phyloP scores from a whole-genome alignment of 2,888 invertebrate genomes.

The Anarsia innoxiella region DNA sequence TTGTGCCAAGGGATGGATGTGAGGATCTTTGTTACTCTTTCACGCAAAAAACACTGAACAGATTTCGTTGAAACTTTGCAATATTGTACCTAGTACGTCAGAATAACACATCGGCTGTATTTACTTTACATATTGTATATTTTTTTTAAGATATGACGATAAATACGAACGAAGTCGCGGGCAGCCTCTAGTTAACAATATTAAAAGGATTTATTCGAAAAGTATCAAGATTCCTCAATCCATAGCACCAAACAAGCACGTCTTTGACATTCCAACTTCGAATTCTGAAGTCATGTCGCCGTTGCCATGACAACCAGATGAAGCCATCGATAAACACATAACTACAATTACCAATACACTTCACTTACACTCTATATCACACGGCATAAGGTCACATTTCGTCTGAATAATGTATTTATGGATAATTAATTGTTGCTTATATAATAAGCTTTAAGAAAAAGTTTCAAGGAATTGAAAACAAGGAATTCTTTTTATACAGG shows the following conservation, averaged over 20 bases:
- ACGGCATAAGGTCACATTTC: background rate
- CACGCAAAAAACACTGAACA: no score
- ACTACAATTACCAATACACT: background rate
- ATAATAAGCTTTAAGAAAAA: background rate
- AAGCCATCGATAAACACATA: slow-evolving; percentile 14
- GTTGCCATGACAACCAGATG: slow-evolving; percentile 26
- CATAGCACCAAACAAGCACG: slow-evolving; percentile 16
- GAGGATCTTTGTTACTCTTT: no score
- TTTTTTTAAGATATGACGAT: no score
- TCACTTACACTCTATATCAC: background rate
- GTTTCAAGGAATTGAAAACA: background rate
- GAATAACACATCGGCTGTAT: no score
- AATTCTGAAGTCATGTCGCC: slow-evolving; percentile 22
- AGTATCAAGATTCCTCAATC: slow-evolving; percentile 12
- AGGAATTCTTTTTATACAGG: no score
- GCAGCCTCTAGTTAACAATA: no score
- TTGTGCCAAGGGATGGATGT: no score
- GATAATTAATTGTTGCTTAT: slow-evolving; percentile 12
- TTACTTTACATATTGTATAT: no score
- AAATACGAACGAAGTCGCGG: no score
- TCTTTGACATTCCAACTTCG: slow-evolving; percentile 20
- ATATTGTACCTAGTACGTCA: no score
- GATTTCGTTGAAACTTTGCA: no score
- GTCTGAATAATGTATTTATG: background rate
- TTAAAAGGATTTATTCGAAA: no score